These are phyloP conservation scores for Triplophysa rosa DNA, from an alignment of 2,113 vertebrate species.

Conservation along the genomic window DNA sequence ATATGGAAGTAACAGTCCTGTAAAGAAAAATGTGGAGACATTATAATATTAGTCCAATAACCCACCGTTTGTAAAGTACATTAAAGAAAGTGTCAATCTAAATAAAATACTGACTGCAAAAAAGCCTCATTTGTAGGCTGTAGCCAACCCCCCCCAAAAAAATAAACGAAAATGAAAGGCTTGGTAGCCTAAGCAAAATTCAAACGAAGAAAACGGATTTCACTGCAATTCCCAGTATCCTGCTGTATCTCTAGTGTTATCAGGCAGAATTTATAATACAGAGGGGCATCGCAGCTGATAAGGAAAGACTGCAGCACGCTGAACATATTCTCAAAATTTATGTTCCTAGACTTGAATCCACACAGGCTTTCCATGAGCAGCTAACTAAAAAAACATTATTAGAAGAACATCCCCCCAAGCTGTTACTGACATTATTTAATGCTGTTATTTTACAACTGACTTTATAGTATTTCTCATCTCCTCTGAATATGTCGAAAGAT, in stretches of 20 bases:
- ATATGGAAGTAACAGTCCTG: background rate
- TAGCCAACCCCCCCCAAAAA: background rate
- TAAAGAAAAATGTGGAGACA: background rate
- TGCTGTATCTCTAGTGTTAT: slow-evolving; percentile 12
- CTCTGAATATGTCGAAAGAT: background rate
- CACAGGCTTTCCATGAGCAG: slow-evolving; percentile 3
- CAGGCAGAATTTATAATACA: slow-evolving; percentile 10
- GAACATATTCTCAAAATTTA: slow-evolving; percentile 3
- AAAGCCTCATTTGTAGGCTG: background rate
- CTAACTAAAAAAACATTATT: background rate
- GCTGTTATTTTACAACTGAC: background rate
- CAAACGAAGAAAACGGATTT: background rate
- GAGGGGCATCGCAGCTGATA: background rate
- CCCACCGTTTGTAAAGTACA: background rate
- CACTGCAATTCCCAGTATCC: slow-evolving; percentile 18
- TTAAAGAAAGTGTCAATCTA: background rate
- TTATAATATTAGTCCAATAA: background rate
- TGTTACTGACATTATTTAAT: slow-evolving; percentile 2
- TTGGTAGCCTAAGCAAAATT: background rate
- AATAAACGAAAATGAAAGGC: slow-evolving; percentile 7
- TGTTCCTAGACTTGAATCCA: slow-evolving; percentile 1
- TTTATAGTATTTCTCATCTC: background rate
- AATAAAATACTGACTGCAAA: background rate
- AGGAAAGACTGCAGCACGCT: background rate
- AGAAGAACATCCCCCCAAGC: slow-evolving; percentile 6